These are phyloP conservation scores for Amphimallon solstitiale DNA, from an alignment of 2,888 invertebrate genomes.

Conservation along the genomic window DNA sequence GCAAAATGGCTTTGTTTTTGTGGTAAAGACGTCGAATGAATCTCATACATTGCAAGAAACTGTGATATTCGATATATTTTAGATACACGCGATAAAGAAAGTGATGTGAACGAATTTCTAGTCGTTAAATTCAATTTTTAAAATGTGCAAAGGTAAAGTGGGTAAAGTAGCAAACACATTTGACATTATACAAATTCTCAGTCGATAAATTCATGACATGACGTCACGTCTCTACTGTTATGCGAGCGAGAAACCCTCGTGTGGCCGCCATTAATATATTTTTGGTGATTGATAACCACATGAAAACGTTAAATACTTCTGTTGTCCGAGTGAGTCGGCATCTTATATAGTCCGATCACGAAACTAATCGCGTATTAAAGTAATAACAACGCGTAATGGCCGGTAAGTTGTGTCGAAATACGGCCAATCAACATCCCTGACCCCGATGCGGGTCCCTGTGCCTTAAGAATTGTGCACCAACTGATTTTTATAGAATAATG, in stretches of 20 bases:
- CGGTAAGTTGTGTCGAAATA: constrained; percentile 71
- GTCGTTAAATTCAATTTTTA: constrained; percentile 5
- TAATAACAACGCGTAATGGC: constrained; percentile 72
- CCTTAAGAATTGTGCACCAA: constrained; percentile 51
- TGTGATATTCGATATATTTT: neutral
- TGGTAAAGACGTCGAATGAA: constrained; percentile 6
- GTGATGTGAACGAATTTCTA: constrained; percentile 26
- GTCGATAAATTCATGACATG: constrained; percentile 45
- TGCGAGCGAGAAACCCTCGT: constrained; percentile 55
- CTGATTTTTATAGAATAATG: constrained; percentile 58
- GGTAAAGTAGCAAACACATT: constrained; percentile 33
- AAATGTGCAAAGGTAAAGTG: constrained; percentile 39
- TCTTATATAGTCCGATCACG: constrained; percentile 7
- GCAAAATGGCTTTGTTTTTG: constrained; percentile 35
- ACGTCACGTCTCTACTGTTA: constrained; percentile 52
- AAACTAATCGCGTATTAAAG: neutral
- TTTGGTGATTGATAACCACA: constrained; percentile 40
- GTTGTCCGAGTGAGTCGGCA: constrained; percentile 8
- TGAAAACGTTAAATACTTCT: constrained; percentile 29
- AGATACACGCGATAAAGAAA: neutral
- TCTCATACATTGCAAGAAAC: too few species aligned
- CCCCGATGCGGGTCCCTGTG: constrained; percentile 55
- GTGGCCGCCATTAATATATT: constrained; percentile 54
- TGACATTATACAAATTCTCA: constrained; percentile 28
- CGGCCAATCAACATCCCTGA: constrained; percentile 55